A percentile compares a stretch with the other conserved stretches of the same genome.
These are phyloP conservation scores for Liolophura sinensis DNA, from an alignment of 1,140 invertebrate species.

Conservation along the genomic window DNA sequence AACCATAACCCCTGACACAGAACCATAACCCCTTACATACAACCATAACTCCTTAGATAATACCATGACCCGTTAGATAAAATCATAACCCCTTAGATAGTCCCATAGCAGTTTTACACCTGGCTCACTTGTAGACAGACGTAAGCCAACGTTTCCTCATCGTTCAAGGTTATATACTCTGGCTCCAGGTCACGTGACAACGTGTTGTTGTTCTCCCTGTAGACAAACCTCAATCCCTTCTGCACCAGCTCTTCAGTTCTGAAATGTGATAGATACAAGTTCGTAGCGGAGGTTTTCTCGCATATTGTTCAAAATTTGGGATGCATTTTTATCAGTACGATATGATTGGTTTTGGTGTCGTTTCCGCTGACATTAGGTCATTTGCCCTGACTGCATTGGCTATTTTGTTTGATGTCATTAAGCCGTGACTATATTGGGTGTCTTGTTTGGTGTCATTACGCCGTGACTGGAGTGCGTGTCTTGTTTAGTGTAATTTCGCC, in stretches of 20 bases:
- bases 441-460: too few relatives aligned
- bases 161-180: slow-evolving; percentile 28
- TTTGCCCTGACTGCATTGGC: too few relatives aligned
- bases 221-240: slow-evolving; percentile 22
- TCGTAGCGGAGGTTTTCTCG: too few relatives aligned
- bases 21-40: neutral
- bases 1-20: neutral
- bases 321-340: too few relatives aligned
- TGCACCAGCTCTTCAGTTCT: slow-evolving; percentile 19
- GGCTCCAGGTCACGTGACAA: slow-evolving; percentile 32
- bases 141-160: slow-evolving; percentile 29
- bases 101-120: too few relatives aligned
- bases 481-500: too few relatives aligned
- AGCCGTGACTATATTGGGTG: too few relatives aligned
- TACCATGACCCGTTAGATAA: neutral
- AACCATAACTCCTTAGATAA: neutral
- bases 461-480: too few relatives aligned
- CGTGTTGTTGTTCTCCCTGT: slow-evolving; percentile 24
- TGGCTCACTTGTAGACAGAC: slow-evolving; percentile 29
- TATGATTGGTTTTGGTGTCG: too few relatives aligned
- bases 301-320: too few relatives aligned
- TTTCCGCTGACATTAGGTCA: too few relatives aligned
- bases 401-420: too few relatives aligned
- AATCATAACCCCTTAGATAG: neutral
- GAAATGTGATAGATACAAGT: neutral